phyloP scores from a whole-genome alignment of 2,888 invertebrate species.

The Monopis laevigella region DNA sequence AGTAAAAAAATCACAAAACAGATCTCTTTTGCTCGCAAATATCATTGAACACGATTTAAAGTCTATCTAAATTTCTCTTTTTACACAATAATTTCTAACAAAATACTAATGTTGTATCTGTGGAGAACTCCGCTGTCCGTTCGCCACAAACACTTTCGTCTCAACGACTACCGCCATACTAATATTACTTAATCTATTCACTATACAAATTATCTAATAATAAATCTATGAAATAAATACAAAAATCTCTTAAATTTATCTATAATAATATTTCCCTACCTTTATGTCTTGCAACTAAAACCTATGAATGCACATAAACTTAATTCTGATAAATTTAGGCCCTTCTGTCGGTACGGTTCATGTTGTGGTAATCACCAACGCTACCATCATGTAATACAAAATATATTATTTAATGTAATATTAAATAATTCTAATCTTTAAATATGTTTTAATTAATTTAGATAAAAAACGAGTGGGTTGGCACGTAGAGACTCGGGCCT shows the following conservation, averaged over 20 bases:
- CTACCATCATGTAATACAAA: neutral
- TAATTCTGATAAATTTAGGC: conserved; percentile 28
- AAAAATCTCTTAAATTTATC: conserved; percentile 58
- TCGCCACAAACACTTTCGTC: too few relatives aligned
- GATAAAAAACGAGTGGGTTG: too few relatives aligned
- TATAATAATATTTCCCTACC: conserved; percentile 62
- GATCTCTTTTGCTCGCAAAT: conserved; percentile 42
- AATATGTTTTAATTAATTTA: too few relatives aligned
- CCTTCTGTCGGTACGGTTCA: neutral
- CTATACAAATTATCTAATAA: conserved; percentile 66
- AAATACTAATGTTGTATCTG: conserved; percentile 26
- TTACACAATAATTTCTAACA: conserved; percentile 5
- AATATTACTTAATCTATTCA: conserved; percentile 56
- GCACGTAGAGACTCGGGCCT: conserved; percentile 29
- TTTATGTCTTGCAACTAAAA: conserved; percentile 61
- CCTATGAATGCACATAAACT: conserved; percentile 56
- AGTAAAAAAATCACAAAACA: conserved; percentile 45
- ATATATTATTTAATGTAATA: too few relatives aligned
- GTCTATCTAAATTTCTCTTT: conserved; percentile 8
- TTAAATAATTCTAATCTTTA: too few relatives aligned
- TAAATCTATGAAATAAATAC: conserved; percentile 67
- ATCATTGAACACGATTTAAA: conserved; percentile 11
- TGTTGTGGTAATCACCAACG: neutral
- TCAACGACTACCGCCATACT: conserved; percentile 61
- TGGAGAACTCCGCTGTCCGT: too few relatives aligned